Evolutionary conservation across 2,797 vertebrate species (phyloP).

Genomic region (Benthosema pterotum): DNA sequence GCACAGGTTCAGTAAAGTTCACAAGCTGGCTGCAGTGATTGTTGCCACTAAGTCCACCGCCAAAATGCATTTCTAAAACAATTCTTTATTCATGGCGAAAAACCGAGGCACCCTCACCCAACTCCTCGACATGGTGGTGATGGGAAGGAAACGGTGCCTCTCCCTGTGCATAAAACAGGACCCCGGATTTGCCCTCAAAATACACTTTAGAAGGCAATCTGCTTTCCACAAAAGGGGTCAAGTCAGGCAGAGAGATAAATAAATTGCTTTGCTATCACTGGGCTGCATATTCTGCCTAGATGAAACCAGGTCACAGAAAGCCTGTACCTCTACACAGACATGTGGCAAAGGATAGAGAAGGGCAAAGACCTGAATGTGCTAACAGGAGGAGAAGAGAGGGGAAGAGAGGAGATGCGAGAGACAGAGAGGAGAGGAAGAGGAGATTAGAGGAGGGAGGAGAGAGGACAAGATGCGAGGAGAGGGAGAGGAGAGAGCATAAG

Average conservation of each 20-base stretch:
- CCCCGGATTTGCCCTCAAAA: constrained; percentile 55
- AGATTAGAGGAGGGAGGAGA: neutral
- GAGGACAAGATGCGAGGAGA: constrained; percentile 15
- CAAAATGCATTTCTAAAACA: constrained; percentile 35
- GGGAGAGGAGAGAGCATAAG: constrained; percentile 32
- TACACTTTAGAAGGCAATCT: constrained; percentile 68
- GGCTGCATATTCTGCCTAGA: constrained; percentile 49
- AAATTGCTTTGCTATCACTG: constrained; percentile 66
- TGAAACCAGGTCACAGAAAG: constrained; percentile 55
- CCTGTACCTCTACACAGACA: constrained; percentile 27
- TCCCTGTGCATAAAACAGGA: constrained; percentile 47
- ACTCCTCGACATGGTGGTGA: constrained; percentile 40
- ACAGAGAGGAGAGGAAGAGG: neutral
- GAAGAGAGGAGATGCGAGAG: neutral
- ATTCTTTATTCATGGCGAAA: constrained; percentile 16
- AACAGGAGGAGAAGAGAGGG: neutral
- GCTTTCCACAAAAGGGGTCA: constrained; percentile 64
- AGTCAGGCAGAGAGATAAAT: constrained; percentile 65
- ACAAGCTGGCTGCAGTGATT: constrained; percentile 30
- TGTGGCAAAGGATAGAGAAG: constrained; percentile 7
- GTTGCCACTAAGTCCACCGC: constrained; percentile 29
- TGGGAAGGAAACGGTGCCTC: constrained; percentile 55
- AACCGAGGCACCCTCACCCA: constrained; percentile 25
- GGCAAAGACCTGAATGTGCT: constrained; percentile 2
- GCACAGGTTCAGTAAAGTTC: constrained; percentile 32